Percentiles rank a stretch among this genome's conserved stretches.
Conservation (phyloP, 2,113 vertebrate genomes). For the Plecotus auritus region DNA sequence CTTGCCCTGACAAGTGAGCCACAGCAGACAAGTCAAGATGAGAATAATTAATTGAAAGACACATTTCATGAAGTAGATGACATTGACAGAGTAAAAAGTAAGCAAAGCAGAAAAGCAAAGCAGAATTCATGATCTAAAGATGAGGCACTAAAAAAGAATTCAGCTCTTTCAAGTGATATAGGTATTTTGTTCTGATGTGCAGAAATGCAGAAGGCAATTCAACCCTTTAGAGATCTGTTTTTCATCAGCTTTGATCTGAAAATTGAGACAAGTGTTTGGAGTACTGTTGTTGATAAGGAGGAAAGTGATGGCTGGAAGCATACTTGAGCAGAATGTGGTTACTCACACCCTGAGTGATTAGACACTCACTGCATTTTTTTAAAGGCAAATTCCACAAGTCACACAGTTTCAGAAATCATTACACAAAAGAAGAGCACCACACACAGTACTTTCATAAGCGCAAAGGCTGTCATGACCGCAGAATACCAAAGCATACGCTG, state of each 20-base stretch:
- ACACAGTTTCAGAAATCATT: constrained; percentile 65
- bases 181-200: constrained; percentile 76
- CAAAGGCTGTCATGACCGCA: constrained; percentile 61
- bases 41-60: constrained; percentile 73
- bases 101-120: constrained; percentile 72
- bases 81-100: constrained; percentile 75
- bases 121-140: constrained; percentile 71
- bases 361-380: constrained; percentile 79
- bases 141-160: constrained; percentile 66
- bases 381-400: constrained; percentile 66
- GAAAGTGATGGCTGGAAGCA: constrained; percentile 73
- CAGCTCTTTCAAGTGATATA: constrained; percentile 69
- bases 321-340: constrained; percentile 77
- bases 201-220: constrained; percentile 78
- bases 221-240: constrained; percentile 78
- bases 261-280: constrained; percentile 82
- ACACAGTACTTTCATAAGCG: constrained; percentile 46
- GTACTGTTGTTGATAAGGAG: constrained; percentile 80
- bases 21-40: constrained; percentile 56
- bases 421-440: constrained; percentile 52
- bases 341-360: constrained; percentile 80
- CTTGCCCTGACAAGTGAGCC: constrained; percentile 64
- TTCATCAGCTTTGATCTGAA: constrained; percentile 83
- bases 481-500: constrained; percentile 57
- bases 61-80: constrained; percentile 73